Base-by-base conservation (phyloP, 2,797 vertebrate species). In the Syngnathus rostellatus region DNA sequence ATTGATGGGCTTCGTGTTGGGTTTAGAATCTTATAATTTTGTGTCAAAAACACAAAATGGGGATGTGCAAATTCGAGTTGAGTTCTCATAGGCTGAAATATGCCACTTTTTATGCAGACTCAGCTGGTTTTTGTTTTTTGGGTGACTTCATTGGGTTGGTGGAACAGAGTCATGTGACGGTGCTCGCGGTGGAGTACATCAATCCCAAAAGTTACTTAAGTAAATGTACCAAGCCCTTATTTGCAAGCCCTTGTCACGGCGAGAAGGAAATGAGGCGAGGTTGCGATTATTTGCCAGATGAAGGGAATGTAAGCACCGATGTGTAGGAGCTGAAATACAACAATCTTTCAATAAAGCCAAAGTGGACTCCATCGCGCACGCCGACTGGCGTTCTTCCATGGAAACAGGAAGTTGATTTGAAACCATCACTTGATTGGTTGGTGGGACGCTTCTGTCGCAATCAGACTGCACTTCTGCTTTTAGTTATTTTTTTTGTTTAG, bases 341-440 rank as follows among this genome's bases (percentile, higher is more conserved):
- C 21, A 62, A 45, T 45, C n/a, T 25, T 14, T 25, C 21, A 62
- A 62, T 62, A 62, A 62, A 62, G 6, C 25, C 1, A 62, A 25
- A 39, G 40, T 62, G 43, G 43, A 25, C 17, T 45, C 60, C 60
- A 41, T 6, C 9, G 3, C 6, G 54, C 12, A 38, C 14, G 55
- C 55, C 37, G 37, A 6, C 3, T 14, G 25, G 37, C 5, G 37
- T 57, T 57, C 14, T 62, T 62, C 21, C 40, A 43, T 25, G 41
- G 60, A 62, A 62, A 62, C 40, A 31, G 60, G 60, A 62, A 62
- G 60, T 23, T 43, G 75, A 81, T 86, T 86, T 78, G 82, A 88
- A 88, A 86, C 68, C 1, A 19, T 78, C 72, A 66, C 62, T 48
- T 67, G 72, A 83, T 82, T 84, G 76, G 77, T 57, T 45, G 19